These are phyloP conservation scores for Drosophila kanapiae DNA, from an alignment of 1,140 invertebrate genomes.

Conservation along the genomic window DNA sequence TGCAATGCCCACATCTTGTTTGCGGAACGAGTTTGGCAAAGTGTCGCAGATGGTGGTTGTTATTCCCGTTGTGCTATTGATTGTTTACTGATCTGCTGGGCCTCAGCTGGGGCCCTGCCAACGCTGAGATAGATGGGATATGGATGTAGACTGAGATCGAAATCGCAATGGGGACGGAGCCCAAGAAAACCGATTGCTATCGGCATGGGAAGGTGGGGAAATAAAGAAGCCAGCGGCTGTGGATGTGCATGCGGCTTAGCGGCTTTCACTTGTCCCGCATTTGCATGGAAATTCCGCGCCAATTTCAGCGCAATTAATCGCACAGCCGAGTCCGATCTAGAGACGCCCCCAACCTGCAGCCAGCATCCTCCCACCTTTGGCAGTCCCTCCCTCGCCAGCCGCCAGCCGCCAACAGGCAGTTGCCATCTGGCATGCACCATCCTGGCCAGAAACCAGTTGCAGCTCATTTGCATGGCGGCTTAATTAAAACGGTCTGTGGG, in stretches of 20 bases:
- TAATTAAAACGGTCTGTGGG: constrained; percentile 81
- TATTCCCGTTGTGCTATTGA: constrained; percentile 63
- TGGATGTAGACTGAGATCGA: constrained; percentile 22
- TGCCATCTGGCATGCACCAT: constrained; percentile 24
- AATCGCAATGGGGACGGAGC: background rate
- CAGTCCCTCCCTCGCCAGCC: constrained; percentile 1
- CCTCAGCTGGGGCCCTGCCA: constrained; percentile 50
- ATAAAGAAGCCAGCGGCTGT: constrained; percentile 71
- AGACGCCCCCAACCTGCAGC: constrained; percentile 49
- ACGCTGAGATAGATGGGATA: constrained; percentile 35
- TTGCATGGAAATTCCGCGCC: constrained; percentile 74
- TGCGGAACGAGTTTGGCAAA: constrained; percentile 74
- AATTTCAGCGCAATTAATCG: constrained; percentile 80
- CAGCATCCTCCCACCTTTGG: constrained; percentile 19
- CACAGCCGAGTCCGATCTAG: constrained; percentile 69
- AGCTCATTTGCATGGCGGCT: constrained; percentile 77
- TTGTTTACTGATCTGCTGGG: constrained; percentile 75
- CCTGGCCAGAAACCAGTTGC: constrained; percentile 48
- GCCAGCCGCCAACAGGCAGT: background rate
- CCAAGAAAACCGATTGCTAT: constrained; percentile 51
- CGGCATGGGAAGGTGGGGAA: constrained; percentile 24
- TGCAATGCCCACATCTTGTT: constrained; percentile 24
- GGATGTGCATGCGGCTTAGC: constrained; percentile 21
- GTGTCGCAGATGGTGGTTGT: constrained; percentile 71
- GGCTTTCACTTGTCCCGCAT: constrained; percentile 76